Evolutionary conservation across 2,888 invertebrate genomes (phyloP).

Genomic region (Rosalia funebris): DNA sequence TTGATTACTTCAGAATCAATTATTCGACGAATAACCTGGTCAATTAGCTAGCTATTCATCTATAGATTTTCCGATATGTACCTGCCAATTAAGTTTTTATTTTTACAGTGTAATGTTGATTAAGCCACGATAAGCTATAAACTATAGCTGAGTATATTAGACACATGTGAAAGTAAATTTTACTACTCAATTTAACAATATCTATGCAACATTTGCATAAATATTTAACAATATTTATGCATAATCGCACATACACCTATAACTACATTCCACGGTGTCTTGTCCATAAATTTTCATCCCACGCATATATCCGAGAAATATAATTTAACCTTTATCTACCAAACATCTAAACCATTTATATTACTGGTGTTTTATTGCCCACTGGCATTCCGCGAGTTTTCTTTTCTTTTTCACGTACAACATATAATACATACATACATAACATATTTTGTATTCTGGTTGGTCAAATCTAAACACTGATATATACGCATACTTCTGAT

Average conservation of each 20-base stretch:
- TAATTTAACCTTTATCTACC: background rate
- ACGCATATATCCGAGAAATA: background rate
- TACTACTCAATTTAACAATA: background rate
- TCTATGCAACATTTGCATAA: no score
- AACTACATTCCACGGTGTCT: constrained; percentile 11
- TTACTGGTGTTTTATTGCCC: background rate
- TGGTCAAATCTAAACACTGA: no score
- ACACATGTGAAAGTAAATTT: background rate
- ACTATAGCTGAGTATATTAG: background rate
- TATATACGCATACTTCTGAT: no score
- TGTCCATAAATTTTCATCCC: constrained; percentile 8
- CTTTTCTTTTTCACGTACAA: no score
- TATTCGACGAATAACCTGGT: no score
- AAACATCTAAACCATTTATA: background rate
- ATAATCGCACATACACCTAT: constrained; percentile 2
- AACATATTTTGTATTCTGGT: no score
- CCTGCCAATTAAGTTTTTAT: background rate
- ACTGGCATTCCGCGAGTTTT: background rate
- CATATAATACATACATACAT: no score
- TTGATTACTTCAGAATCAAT: no score
- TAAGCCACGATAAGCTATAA: background rate
- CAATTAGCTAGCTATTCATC: no score
- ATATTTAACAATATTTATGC: background rate
- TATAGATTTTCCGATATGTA: no score
- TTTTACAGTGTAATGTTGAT: background rate